Conservation (phyloP, 2,113 vertebrate species). For the Pantherophis guttatus region DNA sequence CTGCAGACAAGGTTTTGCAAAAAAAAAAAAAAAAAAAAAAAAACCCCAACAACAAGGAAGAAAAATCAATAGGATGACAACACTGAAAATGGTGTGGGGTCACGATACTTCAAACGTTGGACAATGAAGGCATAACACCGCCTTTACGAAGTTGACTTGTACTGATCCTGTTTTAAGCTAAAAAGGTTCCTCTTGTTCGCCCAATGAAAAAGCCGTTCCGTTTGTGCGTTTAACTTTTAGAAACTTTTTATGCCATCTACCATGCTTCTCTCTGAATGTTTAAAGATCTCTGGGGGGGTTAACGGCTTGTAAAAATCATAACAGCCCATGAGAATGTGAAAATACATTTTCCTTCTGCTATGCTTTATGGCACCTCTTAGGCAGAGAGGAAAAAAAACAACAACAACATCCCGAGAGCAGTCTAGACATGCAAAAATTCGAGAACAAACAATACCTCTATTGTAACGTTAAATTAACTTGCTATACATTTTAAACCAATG, state of each 20-base stretch:
- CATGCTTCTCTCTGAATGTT: constrained; percentile 49
- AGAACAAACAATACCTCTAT: constrained; percentile 66
- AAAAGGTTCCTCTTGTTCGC: constrained; percentile 26
- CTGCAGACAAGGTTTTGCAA: neutral
- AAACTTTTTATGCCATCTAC: constrained; percentile 35
- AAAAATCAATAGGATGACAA: neutral
- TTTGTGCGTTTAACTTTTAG: constrained; percentile 41
- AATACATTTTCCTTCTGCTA: constrained; percentile 61
- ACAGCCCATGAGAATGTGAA: constrained; percentile 58
- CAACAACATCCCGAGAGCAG: constrained; percentile 23
- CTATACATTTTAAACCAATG: constrained; percentile 57
- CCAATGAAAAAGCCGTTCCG: constrained; percentile 45
- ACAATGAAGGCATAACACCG: constrained; percentile 27
- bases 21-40: neutral
- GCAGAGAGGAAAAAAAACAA: neutral
- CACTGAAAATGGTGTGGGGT: neutral
- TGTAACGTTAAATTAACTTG: constrained; percentile 60
- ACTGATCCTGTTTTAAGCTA: constrained; percentile 16
- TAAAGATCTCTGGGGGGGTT: constrained; percentile 45
- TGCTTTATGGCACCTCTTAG: constrained; percentile 61
- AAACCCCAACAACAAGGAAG: neutral
- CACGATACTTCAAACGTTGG: neutral
- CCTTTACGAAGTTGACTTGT: constrained; percentile 9
- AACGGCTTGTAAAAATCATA: constrained; percentile 58
- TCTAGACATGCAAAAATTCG: constrained; percentile 63